phyloP scores from a whole-genome alignment of 2,888 invertebrate genomes.

The Tupiocoris notatus region DNA sequence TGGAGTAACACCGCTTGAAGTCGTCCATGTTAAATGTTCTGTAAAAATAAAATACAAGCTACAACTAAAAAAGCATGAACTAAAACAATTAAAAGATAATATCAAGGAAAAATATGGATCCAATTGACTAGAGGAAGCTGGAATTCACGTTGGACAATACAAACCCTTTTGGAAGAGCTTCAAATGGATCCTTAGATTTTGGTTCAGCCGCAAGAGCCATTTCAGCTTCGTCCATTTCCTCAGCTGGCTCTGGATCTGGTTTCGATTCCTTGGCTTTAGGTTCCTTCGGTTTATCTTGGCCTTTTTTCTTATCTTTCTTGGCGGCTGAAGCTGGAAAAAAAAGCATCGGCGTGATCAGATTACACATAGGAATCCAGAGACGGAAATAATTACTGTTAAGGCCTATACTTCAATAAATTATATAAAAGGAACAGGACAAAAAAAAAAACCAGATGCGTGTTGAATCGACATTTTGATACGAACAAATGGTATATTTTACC shows the following conservation, averaged over 20 bases:
- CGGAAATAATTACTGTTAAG: too few species aligned
- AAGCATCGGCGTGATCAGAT: too few species aligned
- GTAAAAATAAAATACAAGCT: too few species aligned
- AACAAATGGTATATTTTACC: too few species aligned
- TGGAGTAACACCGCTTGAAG: slow-evolving; percentile 96
- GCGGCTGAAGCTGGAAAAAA: not conserved
- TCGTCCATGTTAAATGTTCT: slow-evolving; percentile 93
- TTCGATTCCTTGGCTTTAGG: slow-evolving; percentile 52
- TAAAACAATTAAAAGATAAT: not conserved
- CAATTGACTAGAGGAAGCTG: too few species aligned
- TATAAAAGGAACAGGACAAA: too few species aligned
- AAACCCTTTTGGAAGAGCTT: slow-evolving; percentile 81
- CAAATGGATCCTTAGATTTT: slow-evolving; percentile 89
- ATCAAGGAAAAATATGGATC: not conserved
- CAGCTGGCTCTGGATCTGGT: slow-evolving; percentile 58
- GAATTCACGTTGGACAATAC: slow-evolving; percentile 41
- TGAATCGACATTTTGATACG: too few species aligned
- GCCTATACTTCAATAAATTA: too few species aligned
- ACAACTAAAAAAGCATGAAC: too few species aligned
- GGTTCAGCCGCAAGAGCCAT: slow-evolving; percentile 71
- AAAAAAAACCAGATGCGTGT: too few species aligned
- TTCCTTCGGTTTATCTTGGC: slow-evolving; percentile 19
- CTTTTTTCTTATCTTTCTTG: slow-evolving; percentile 45
- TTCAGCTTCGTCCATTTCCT: slow-evolving; percentile 68
- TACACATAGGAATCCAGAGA: too few species aligned